Evolutionary conservation across 2,888 invertebrate species (phyloP), one percentile per base, ranked within the genome.

Genomic region (Apamea crenata): DNA sequence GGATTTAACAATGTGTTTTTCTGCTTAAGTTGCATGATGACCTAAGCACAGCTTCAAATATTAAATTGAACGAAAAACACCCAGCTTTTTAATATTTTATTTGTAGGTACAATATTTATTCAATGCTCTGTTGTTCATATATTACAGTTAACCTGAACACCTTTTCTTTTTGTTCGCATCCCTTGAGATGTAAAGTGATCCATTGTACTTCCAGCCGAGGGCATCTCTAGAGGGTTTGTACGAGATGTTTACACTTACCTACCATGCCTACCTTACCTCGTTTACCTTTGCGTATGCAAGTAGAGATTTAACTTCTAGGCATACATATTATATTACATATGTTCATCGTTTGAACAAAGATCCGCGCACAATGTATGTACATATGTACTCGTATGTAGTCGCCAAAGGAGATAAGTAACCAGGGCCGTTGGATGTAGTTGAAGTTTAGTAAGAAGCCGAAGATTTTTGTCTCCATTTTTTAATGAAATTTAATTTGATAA

Each of bases 161-260:
- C 56, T 44, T 71, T 59, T 66, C n/a, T 32, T 63, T 71, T 18
- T 70, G 70, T 80, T 66, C 32, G 47, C 32, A 44, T 80, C 50
- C 63, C 70, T 40, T 29, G 76, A 71, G 70, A 70, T 67, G 18
- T 67, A 56, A 70, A 68, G 59, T 74, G 56, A 83, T 84, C 70
- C 67, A 79, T 80, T 76, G 63, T 74, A 74, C 68, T 74, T 76
- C 65, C 70, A 74, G 63, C 80, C 40, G n/a, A 63, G 40, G 40
- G 16, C 29, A 56, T 73, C 84, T 71, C 73, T 66, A 12, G 72
- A 75, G 72, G 59, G 50, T 63, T 32, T 21, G 25, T 29, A 32
- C 44, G 65, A 63, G 8, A 73, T 74, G 73, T 76, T 70, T 61
- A 67, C 56, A 70, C 68, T 79, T 79, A 76, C 70, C n/a, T n/a